Percentiles rank a stretch among this genome's conserved stretches.
phyloP scores from a whole-genome alignment of 2,888 invertebrate species.

The Dasypolia templi region DNA sequence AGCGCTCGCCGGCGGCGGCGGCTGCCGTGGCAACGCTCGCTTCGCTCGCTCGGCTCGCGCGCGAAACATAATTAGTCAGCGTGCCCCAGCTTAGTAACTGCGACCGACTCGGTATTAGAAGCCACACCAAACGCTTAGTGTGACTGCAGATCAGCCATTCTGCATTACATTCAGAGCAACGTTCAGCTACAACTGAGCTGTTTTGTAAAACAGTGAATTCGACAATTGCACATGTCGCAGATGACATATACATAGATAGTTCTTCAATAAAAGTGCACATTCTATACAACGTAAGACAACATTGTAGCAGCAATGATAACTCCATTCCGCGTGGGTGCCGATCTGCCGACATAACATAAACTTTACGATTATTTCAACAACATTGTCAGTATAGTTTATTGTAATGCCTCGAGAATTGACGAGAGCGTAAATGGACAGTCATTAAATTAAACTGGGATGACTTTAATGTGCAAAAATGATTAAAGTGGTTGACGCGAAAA shows the following conservation, averaged over 20 bases:
- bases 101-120: too few species aligned
- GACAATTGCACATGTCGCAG: too few species aligned
- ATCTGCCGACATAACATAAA: constrained; percentile 61
- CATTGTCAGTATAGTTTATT: constrained; percentile 62
- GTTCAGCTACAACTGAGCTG: too few species aligned
- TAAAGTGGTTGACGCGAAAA: not conserved
- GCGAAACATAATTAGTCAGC: too few species aligned
- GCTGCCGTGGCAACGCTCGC: too few species aligned
- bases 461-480: constrained; percentile 4
- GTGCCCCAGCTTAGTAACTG: too few species aligned
- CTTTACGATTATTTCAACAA: constrained; percentile 61
- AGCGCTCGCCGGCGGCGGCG: too few species aligned
- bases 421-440: constrained; percentile 18
- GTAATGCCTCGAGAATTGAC: constrained; percentile 49
- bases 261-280: constrained; percentile 7
- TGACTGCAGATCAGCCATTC: too few species aligned
- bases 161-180: too few species aligned
- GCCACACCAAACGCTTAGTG: too few species aligned
- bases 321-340: constrained; percentile 62
- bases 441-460: constrained; percentile 37
- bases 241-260: not conserved
- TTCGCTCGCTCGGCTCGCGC: too few species aligned
- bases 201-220: not conserved
- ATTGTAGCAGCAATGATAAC: constrained; percentile 52
- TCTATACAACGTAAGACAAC: constrained; percentile 35